Evolutionary conservation across 2,797 vertebrate genomes (phyloP), one percentile per base, ranked within the genome.

Genomic region (Triplophysa bombifrons): DNA sequence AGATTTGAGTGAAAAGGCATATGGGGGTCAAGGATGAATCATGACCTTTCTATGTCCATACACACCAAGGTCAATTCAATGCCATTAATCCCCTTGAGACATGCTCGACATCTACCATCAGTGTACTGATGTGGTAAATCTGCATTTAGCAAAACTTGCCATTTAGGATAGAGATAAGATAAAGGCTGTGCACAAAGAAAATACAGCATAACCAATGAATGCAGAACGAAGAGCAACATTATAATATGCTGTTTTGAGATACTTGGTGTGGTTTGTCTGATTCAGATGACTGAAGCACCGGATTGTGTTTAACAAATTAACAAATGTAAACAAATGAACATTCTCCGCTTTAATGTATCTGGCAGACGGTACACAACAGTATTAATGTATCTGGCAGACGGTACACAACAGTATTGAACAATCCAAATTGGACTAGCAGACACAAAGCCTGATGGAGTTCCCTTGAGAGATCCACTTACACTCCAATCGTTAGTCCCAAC

Each of bases 361-460:
- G 44, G 16, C 67, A 55, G 46, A 78, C 56, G 7, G 46, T 53
- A 71, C 30, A 64, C 68, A 69, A 30, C 56, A 44, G 20, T 63
- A 51, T 41, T 78, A 78, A 78, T 78, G 67, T 30, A 63, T 78
- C 68, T 71, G 44, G 16, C 67, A 55, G 46, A 78, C 56, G 7
- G 46, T 53, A 71, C 30, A 64, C 68, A 69, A 30, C 56, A 44
- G 20, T 63, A 51, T 41, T 78, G 58, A 64, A 30, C 56, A 64
- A 79, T 72, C 60, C 27, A 34, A 72, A 46, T 65, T 61, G 10
- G 58, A 71, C 60, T 46, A 16, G 76, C 34, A 79, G 61, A 79
- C 60, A 79, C 69, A 65, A 65, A 79, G 22, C 60, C 60, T n/a
- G 68, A 64, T 56, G 48, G 58, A 79, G 19, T 17, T 79, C 50